Conservation (phyloP, 2,113 vertebrate genomes). For the Abramis brama region DNA sequence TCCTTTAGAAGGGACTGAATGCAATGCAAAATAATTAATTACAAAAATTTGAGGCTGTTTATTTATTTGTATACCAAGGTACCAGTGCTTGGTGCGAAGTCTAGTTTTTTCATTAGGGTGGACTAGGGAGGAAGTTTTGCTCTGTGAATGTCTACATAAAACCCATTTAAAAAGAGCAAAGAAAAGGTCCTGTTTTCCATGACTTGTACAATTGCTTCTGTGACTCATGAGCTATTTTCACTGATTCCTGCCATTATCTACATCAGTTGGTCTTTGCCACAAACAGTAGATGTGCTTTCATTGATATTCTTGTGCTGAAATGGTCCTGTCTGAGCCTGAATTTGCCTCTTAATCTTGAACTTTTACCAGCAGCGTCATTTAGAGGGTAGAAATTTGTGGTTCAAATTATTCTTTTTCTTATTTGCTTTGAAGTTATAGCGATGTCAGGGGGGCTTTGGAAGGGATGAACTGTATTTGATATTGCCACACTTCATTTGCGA, state of each 20-base stretch:
- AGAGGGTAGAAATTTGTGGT: constrained; percentile 12
- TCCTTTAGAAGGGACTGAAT: not conserved
- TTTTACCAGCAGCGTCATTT: constrained; percentile 27
- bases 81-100: not conserved
- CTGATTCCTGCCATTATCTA: not conserved
- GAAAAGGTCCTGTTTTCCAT: not conserved
- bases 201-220: not conserved
- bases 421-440: constrained; percentile 27
- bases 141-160: not conserved
- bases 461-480: not conserved
- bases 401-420: constrained; percentile 17
- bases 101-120: not conserved
- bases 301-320: constrained; percentile 1
- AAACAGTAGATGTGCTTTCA: not conserved
- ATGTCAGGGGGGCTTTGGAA: not conserved
- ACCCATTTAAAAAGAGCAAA: not conserved
- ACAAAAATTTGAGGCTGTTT: not conserved
- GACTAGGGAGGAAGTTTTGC: not conserved
- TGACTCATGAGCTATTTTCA: constrained; percentile 24
- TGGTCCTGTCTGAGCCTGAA: not conserved
- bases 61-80: not conserved
- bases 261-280: constrained; percentile 3
- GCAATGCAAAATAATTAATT: not conserved
- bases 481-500: constrained; percentile 22
- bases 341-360: constrained; percentile 19